Evolutionary conservation across 2,113 vertebrate species (phyloP).

Genomic region (Thunnus maccoyii): DNA sequence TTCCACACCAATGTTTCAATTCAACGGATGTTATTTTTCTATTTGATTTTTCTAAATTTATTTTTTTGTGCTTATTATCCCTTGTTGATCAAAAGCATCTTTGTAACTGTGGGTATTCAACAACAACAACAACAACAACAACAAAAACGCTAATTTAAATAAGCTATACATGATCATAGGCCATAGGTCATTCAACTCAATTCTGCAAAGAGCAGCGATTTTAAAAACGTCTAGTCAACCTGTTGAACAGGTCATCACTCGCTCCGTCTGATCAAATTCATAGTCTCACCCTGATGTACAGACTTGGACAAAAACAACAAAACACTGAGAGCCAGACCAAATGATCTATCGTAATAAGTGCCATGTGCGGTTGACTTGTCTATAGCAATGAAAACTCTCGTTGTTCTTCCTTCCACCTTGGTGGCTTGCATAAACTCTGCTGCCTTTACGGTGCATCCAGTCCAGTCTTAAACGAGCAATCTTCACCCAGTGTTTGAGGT

Average conservation of each 20-base stretch:
- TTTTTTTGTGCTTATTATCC: constrained; percentile 86
- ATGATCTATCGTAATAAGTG: constrained; percentile 73
- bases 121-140: constrained; percentile 17
- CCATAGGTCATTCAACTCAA: constrained; percentile 67
- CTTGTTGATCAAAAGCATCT: constrained; percentile 79
- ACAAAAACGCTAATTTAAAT: constrained; percentile 55
- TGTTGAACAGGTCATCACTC: constrained; percentile 82
- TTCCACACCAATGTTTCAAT: constrained; percentile 85
- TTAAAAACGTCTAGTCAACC: constrained; percentile 56
- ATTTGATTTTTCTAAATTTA: constrained; percentile 85
- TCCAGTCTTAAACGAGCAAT: constrained; percentile 72
- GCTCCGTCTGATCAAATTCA: constrained; percentile 59
- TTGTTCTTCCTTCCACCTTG: constrained; percentile 83
- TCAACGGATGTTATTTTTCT: constrained; percentile 87
- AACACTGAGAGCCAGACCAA: constrained; percentile 74
- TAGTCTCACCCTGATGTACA: constrained; percentile 66
- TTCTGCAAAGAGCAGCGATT: constrained; percentile 68
- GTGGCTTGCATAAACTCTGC: constrained; percentile 77
- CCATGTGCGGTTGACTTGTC: constrained; percentile 72
- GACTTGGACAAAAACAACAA: constrained; percentile 46
- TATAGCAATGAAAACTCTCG: constrained; percentile 82
- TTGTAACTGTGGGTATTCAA: constrained; percentile 85
- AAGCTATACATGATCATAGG: constrained; percentile 67
- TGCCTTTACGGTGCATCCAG: constrained; percentile 70
- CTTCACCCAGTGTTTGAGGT: constrained; percentile 76